Percentiles rank a stretch among this genome's conserved stretches.
Evolutionary conservation across 2,888 invertebrate species (phyloP).

Genomic region (Empis stercorea): DNA sequence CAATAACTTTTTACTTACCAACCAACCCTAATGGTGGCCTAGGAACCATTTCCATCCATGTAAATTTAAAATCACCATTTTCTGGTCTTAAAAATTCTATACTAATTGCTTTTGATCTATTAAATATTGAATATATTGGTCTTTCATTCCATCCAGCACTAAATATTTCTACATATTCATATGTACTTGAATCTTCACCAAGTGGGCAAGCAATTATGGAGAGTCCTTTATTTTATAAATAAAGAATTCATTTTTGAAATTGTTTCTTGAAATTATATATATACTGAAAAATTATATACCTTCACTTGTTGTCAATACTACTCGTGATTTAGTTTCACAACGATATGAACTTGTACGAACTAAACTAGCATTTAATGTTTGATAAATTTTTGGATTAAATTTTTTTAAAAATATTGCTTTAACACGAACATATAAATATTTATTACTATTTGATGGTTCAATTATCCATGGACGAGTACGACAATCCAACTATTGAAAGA

Average conservation of each 20-base stretch:
- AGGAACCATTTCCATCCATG: slow-evolving; percentile 70
- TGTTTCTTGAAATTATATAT: too few species aligned
- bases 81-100: slow-evolving; percentile 70
- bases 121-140: slow-evolving; percentile 42
- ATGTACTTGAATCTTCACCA: slow-evolving; percentile 39
- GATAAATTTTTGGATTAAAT: slow-evolving; percentile 30
- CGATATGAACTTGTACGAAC: slow-evolving; percentile 42
- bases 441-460: slow-evolving; percentile 55
- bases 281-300: slow-evolving; percentile 20
- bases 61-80: slow-evolving; percentile 58
- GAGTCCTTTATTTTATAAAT: slow-evolving; percentile 31
- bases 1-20: slow-evolving; percentile 19
- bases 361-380: slow-evolving; percentile 45
- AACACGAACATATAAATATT: slow-evolving; percentile 67
- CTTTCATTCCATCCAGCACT: slow-evolving; percentile 69
- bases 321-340: slow-evolving; percentile 65
- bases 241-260: background rate
- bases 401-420: slow-evolving; percentile 46
- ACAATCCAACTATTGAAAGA: slow-evolving; percentile 52
- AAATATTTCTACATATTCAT: slow-evolving; percentile 64
- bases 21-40: slow-evolving; percentile 35
- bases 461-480: slow-evolving; percentile 69
- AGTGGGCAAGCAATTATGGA: slow-evolving; percentile 43
- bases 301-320: slow-evolving; percentile 61
- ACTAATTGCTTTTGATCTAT: slow-evolving; percentile 52